Conservation (phyloP, 2,113 vertebrate genomes). For the Ramphastos sulfuratus region DNA sequence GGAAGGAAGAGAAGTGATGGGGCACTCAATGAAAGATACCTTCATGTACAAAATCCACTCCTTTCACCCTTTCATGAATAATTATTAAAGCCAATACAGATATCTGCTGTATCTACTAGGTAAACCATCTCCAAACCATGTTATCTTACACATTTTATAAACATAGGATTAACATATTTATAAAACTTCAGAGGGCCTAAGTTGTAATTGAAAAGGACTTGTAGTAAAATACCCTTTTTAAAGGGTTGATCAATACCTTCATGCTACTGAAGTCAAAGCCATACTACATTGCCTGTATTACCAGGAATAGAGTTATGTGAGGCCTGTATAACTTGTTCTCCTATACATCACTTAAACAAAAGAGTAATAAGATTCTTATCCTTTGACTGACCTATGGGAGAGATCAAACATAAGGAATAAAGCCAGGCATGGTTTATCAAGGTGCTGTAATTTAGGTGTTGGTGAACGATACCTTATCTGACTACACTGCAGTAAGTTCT, state of each 20-base stretch:
- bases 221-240: neutral
- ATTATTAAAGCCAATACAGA: neutral
- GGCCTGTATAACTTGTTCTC: neutral
- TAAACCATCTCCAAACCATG: neutral
- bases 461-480: neutral
- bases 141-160: neutral
- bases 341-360: neutral
- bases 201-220: neutral
- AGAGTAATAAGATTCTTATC: neutral
- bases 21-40: rapidly evolving
- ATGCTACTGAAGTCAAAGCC: neutral
- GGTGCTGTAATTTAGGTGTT: neutral
- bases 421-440: neutral
- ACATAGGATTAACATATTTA: neutral
- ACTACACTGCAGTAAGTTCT: neutral
- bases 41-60: neutral
- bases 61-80: neutral
- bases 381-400: neutral
- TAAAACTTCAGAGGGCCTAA: neutral
- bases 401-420: constrained; percentile 14
- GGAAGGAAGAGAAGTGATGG: neutral
- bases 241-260: neutral
- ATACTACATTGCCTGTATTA: neutral
- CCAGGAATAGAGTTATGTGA: neutral
- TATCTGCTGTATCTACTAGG: neutral